Percentiles rank a stretch among this genome's conserved stretches.
These are phyloP conservation scores for Halisarca cf. caerulea DNA, from an alignment of 37 sponge, comb jelly and placozoan species.

Conservation along the genomic window DNA sequence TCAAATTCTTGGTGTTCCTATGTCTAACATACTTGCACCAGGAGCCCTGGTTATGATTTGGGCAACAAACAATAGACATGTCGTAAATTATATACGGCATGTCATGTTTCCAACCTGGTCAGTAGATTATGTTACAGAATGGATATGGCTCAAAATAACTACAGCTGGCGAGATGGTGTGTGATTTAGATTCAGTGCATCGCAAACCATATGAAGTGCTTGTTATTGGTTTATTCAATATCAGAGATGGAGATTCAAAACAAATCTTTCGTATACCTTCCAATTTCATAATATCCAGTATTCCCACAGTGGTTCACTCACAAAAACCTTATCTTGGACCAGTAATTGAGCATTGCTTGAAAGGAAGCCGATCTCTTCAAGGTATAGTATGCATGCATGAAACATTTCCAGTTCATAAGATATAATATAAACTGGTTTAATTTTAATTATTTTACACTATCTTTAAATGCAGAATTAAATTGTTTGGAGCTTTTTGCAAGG, in stretches of 20 bases:
- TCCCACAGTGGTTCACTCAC: slow-evolving; percentile 64
- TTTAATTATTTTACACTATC: too few relatives aligned
- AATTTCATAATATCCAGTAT: slow-evolving; percentile 37
- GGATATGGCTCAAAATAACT: slow-evolving; percentile 87
- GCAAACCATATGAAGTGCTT: slow-evolving; percentile 75
- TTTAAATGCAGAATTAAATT: slow-evolving; percentile 1
- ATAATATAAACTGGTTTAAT: too few relatives aligned
- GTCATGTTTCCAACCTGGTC: slow-evolving; percentile 58
- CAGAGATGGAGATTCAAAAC: neutral
- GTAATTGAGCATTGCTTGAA: neutral
- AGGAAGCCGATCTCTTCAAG: neutral
- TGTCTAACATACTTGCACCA: slow-evolving; percentile 18
- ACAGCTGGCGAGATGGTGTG: slow-evolving; percentile 63
- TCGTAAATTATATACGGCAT: slow-evolving; percentile 29
- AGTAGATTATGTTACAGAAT: slow-evolving; percentile 52
- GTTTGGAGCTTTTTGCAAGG: slow-evolving; percentile 79
- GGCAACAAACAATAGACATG: slow-evolving; percentile 69
- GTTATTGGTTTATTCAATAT: slow-evolving; percentile 43
- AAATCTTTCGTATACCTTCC: neutral
- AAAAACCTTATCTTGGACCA: slow-evolving; percentile 73
- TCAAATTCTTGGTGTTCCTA: slow-evolving; percentile 41
- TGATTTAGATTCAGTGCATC: slow-evolving; percentile 69
- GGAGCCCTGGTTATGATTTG: slow-evolving; percentile 65
- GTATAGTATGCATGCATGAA: too few relatives aligned
- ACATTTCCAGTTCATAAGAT: too few relatives aligned